Conservation (phyloP, 2,113 vertebrate genomes). For the Hoplias malabaricus region DNA sequence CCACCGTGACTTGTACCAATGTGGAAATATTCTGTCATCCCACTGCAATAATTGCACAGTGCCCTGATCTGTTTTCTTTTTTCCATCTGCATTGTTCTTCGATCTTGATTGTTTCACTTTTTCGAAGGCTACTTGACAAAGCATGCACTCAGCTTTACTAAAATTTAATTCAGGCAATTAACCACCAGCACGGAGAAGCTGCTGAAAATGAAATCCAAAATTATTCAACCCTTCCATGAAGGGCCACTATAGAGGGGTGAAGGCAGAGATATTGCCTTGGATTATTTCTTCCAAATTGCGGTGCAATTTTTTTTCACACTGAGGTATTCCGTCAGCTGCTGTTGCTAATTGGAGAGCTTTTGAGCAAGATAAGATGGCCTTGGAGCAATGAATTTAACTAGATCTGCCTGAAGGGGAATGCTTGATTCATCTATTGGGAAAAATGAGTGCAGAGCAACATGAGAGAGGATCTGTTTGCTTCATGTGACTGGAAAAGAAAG, state of each 20-base stretch:
- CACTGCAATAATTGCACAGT: conserved; percentile 15
- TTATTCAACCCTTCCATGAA: conserved; percentile 14
- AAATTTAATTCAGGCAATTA: conserved; percentile 43
- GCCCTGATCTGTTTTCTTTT: neutral
- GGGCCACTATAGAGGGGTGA: conserved; percentile 20
- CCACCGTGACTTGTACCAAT: neutral
- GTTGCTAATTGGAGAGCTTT: conserved; percentile 16
- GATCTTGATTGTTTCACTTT: neutral
- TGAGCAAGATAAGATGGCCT: conserved; percentile 6
- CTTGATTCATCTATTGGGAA: neutral
- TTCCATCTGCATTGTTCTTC: neutral
- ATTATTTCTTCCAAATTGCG: conserved; percentile 28
- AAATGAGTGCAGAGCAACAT: neutral
- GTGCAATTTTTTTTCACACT: neutral
- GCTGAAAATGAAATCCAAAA: conserved; percentile 31
- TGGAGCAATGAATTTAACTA: conserved; percentile 38
- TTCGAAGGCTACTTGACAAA: conserved; percentile 3
- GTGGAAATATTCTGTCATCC: conserved; percentile 9
- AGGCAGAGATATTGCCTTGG: conserved; percentile 17
- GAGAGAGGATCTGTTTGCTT: conserved; percentile 3
- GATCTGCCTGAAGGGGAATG: neutral
- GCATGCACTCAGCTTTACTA: neutral
- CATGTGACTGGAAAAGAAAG: neutral
- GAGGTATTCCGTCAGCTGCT: conserved; percentile 26
- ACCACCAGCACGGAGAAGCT: conserved; percentile 13